These are phyloP conservation scores for Ramphastos sulfuratus DNA, from an alignment of 2,113 vertebrate species.

Conservation along the genomic window DNA sequence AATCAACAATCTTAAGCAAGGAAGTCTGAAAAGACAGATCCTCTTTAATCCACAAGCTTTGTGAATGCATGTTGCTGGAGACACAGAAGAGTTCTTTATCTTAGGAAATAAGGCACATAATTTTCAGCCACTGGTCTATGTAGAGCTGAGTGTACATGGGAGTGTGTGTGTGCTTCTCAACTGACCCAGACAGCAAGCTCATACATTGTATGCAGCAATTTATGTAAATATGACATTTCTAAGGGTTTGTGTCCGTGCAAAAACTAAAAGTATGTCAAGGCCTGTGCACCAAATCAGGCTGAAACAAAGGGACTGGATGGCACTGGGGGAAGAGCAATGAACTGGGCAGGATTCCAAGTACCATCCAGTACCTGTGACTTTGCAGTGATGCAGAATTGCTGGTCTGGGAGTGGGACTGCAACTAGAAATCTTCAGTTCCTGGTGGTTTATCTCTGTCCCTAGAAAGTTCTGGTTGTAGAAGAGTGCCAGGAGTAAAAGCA, in stretches of 20 bases:
- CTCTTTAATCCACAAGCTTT: not conserved
- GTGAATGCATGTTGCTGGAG: not conserved
- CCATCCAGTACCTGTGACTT: not conserved
- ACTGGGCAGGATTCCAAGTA: not conserved
- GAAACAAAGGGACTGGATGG: not conserved
- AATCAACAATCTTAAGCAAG: not conserved
- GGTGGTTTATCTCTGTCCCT: not conserved
- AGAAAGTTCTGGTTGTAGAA: not conserved
- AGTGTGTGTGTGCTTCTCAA: not conserved
- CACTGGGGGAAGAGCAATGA: not conserved
- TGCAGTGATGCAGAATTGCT: not conserved
- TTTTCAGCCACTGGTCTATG: not conserved
- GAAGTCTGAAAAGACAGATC: not conserved
- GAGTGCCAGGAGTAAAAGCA: not conserved
- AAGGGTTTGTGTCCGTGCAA: not conserved
- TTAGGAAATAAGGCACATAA: not conserved
- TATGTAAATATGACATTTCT: not conserved
- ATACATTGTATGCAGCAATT: not conserved
- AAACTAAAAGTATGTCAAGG: not conserved
- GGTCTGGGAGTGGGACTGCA: not conserved
- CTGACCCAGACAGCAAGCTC: not conserved
- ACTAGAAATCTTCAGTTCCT: not conserved
- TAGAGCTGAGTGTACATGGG: not conserved
- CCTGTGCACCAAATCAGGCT: not conserved
- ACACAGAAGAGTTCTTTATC: not conserved